Base-by-base conservation (phyloP, 2,888 invertebrate species). In the Octonoba sinensis region DNA sequence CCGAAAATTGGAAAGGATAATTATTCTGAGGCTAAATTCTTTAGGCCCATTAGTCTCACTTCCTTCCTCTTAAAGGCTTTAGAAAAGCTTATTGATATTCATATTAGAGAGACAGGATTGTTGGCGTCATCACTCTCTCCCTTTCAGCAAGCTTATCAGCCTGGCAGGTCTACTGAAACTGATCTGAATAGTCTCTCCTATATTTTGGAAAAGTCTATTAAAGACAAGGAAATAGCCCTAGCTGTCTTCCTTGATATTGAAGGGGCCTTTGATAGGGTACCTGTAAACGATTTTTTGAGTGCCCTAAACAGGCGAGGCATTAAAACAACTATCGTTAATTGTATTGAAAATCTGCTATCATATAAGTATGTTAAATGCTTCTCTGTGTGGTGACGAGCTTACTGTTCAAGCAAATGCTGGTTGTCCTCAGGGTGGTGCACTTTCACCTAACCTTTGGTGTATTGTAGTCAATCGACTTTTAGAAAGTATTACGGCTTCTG, bases 241-340 rank as follows among this genome's bases (percentile, higher is more conserved):
- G 20, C 57, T 57, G 57, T 57, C 22, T 57, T 57, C 20, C 57
- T 20, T 57, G 57, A 57, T 20, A 57, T 57, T 20, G 57, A 57
- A 20, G 1, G 57, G 13, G 57, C 57, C n/a, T 57, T 57, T 57
- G 16, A 57, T 20, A 57, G n/a, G 20, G 13, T 57, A 11, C 16
- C 57, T 20, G 22, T 57, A 20, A 22, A 4, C 3, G n/a, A 4
- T 20, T 3, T 57, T 11, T 3, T 20, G n/a, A 59, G 12, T 3
- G 15, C 59, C 59, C 20, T 22, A 3, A 59, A 59, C 12, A 59
- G 59, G 59, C 2, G 15, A 20, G 20, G 27, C 27, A 62, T 62
- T 27, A 8, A 62, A 2, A 62, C 2, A 15, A 62, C 18, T 15
- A 20, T 15, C n/a, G 3, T 20, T 57, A 57, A 57, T 18, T 57